These are phyloP conservation scores for Sicus ferrugineus DNA, from an alignment of 2,888 invertebrate species.

Conservation along the genomic window DNA sequence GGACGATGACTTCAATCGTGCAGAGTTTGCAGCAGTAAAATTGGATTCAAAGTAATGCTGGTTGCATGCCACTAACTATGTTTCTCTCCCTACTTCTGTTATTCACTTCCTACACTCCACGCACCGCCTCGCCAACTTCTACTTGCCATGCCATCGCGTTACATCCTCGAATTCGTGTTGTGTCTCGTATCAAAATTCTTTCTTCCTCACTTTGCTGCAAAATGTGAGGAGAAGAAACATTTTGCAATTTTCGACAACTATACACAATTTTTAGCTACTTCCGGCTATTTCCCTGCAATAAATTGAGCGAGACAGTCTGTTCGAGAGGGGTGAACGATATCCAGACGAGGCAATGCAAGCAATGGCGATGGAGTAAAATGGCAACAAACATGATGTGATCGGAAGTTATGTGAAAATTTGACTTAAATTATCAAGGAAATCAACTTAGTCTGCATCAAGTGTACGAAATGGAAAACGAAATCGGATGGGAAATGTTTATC, in stretches of 20 bases:
- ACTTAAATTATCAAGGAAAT: too few species aligned
- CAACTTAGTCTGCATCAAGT: too few species aligned
- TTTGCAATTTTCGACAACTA: not conserved
- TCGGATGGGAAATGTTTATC: too few species aligned
- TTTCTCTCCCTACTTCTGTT: not conserved
- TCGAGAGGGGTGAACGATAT: not conserved
- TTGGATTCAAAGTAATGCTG: constrained; percentile 20
- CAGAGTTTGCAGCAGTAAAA: constrained; percentile 15
- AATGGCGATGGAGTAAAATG: too few species aligned
- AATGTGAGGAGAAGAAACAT: constrained; percentile 3
- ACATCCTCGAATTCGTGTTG: not conserved
- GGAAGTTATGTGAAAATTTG: too few species aligned
- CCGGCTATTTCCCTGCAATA: constrained; percentile 15
- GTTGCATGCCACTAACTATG: not conserved
- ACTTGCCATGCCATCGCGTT: not conserved
- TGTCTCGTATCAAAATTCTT: not conserved
- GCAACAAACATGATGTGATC: too few species aligned
- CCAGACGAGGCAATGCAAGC: too few species aligned
- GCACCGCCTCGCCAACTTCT: not conserved
- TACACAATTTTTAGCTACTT: constrained; percentile 12
- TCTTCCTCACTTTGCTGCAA: not conserved
- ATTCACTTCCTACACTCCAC: not conserved
- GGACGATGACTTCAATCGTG: not conserved
- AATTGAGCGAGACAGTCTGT: constrained; percentile 8
- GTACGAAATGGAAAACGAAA: too few species aligned